Base-by-base conservation (phyloP, 2,113 vertebrate species). In the Jacana jacana region DNA sequence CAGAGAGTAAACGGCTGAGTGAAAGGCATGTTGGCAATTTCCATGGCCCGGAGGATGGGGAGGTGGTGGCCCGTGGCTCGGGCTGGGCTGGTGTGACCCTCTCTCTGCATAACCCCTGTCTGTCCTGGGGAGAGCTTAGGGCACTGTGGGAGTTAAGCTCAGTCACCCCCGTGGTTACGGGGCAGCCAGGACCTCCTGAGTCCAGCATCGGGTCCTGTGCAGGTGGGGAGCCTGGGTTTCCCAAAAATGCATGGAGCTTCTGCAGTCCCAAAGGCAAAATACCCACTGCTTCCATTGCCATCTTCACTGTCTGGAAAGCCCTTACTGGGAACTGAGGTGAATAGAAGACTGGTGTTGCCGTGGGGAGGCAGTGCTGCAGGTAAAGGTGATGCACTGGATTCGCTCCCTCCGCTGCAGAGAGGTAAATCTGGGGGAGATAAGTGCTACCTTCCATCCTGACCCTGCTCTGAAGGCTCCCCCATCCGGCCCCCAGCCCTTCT, bases 161-260 rank as follows among this genome's bases (percentile, higher is more conserved):
- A 0, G n/a, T 16, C 10, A 1, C 37, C 52, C 2, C 14, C 23
- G 9, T 27, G 15, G 3, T 3, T 1, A 0, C 1, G 11, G 0
- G 13, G 52, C n/a, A 22, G 65, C n/a, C 37, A 2, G 4, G 0
- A 7, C 31, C 30, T 64, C 39, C 33, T 1, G 0, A 28, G 30
- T 1, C 7, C 0, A 0, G 70, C 7, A 0, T 1, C 4, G 78
- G 39, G 12, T 8, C 72, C 77, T 9, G 23, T 1, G 2, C 17
- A 0, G 33, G 28, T 4, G 2, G 2, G 39, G 12, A 30, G 39
- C 28, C 39, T 14, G 39, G 39, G 28, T 39, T 42, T 42, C 63
- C 39, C 6, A 5, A 31, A 60, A 40, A n/a, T 4, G 28, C 39
- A 12, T 13, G 37, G 52, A 54, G 52, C 15, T 10, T 5, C 44